A percentile compares a stretch with the other conserved stretches of the same genome.
These are phyloP conservation scores for Lutjanus argentimaculatus DNA, from an alignment of 2,797 vertebrate genomes.

Conservation along the genomic window DNA sequence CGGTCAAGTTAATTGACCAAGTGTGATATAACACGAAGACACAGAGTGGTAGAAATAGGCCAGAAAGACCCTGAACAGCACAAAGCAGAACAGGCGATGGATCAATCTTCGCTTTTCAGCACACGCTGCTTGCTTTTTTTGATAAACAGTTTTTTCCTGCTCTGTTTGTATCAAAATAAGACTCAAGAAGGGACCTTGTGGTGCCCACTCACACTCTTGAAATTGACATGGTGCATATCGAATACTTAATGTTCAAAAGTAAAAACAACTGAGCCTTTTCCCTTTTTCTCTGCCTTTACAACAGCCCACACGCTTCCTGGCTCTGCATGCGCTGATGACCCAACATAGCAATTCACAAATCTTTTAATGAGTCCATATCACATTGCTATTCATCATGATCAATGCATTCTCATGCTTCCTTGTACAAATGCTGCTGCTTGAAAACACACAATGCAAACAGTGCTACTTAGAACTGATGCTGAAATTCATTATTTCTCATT, in stretches of 20 bases:
- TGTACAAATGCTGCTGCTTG: constrained; percentile 5
- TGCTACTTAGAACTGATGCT: constrained; percentile 6
- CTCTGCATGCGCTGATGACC: constrained; percentile 43
- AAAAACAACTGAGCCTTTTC: constrained; percentile 30
- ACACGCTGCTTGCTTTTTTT: constrained; percentile 1
- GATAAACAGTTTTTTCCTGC: constrained; percentile 9
- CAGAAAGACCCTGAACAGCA: constrained; percentile 11
- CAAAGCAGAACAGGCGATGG: background rate
- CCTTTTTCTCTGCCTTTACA: constrained; percentile 35
- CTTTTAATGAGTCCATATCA: constrained; percentile 47
- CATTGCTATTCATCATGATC: constrained; percentile 53
- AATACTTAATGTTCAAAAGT: constrained; percentile 52
- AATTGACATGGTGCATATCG: constrained; percentile 24
- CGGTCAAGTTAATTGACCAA: constrained; percentile 74
- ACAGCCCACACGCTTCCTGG: constrained; percentile 48
- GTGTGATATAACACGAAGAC: constrained; percentile 43
- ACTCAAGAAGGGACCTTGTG: constrained; percentile 25
- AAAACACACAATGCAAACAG: constrained; percentile 19
- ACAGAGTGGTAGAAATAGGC: constrained; percentile 30
- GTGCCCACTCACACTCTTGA: constrained; percentile 59
- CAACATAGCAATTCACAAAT: constrained; percentile 30
- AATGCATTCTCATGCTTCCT: constrained; percentile 20
- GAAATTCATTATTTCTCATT: constrained; percentile 34
- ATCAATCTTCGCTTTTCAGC: background rate
- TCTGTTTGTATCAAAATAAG: constrained; percentile 14